These are phyloP conservation scores for Diabrotica balteata DNA, from an alignment of 2,888 invertebrate genomes.

Conservation along the genomic window DNA sequence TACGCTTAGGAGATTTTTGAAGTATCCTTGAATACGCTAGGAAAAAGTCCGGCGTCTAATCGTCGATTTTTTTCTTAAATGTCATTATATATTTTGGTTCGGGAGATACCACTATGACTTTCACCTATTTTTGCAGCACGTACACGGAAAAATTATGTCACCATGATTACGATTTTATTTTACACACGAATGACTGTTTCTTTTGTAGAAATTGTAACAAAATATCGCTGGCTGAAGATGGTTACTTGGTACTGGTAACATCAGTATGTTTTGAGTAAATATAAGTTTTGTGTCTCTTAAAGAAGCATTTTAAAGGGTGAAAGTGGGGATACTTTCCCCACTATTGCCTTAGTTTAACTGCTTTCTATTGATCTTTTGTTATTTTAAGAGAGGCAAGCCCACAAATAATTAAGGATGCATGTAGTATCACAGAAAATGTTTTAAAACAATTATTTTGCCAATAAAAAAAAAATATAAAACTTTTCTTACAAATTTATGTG, in stretches of 20 bases:
- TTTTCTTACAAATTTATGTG: too few relatives aligned
- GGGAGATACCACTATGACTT: background rate
- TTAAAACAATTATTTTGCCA: too few relatives aligned
- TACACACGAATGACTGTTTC: background rate
- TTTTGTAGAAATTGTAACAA: background rate
- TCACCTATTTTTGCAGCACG: slow-evolving; percentile 2
- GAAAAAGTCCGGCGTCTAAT: slow-evolving; percentile 3
- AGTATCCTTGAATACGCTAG: slow-evolving; percentile 17
- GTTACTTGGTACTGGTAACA: background rate
- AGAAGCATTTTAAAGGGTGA: slow-evolving; percentile 19
- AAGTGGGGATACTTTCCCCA: slow-evolving; percentile 24
- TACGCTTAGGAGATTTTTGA: slow-evolving; percentile 2
- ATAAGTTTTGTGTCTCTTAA: slow-evolving; percentile 22
- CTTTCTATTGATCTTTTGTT: slow-evolving; percentile 1
- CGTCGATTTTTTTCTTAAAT: slow-evolving; percentile 3
- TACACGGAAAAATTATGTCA: slow-evolving; percentile 17
- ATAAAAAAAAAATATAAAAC: too few relatives aligned
- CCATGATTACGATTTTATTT: slow-evolving; percentile 9
- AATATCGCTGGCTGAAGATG: background rate
- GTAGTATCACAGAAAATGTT: too few relatives aligned
- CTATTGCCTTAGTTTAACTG: slow-evolving; percentile 10
- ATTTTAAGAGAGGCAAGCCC: background rate
- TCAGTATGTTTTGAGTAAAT: slow-evolving; percentile 22
- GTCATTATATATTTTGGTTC: background rate
- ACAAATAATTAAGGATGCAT: too few relatives aligned